Percentiles rank a stretch among this genome's conserved stretches.
phyloP scores from a whole-genome alignment of 2,113 vertebrate genomes.

The Nymphicus hollandicus region DNA sequence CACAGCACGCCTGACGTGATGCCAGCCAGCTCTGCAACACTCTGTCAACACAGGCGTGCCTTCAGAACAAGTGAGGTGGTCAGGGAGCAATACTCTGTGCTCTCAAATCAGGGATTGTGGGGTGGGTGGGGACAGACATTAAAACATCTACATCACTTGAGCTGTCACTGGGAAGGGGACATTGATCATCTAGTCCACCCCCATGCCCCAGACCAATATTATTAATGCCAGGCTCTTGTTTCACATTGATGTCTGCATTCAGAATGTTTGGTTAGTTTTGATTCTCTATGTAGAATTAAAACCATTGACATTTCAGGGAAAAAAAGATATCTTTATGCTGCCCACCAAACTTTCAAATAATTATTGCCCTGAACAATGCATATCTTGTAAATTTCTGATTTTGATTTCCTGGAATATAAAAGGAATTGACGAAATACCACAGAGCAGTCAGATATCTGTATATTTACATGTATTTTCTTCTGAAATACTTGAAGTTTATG shows the following conservation, averaged over 20 bases:
- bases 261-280: not conserved
- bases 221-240: not conserved
- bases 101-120: not conserved
- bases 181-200: not conserved
- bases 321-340: not conserved
- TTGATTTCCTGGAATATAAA: not conserved
- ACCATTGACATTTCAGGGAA: not conserved
- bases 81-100: not conserved
- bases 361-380: not conserved
- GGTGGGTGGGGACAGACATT: not conserved
- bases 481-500: not conserved
- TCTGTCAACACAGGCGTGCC: rapidly evolving
- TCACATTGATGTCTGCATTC: not conserved
- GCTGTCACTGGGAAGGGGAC: not conserved
- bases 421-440: not conserved
- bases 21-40: not conserved
- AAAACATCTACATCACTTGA: not conserved
- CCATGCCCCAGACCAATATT: not conserved
- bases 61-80: rapidly evolving
- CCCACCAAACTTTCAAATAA: not conserved
- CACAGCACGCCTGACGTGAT: rapidly evolving
- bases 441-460: not conserved
- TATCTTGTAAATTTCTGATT: not conserved
- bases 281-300: not conserved
- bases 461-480: not conserved